phyloP scores from a whole-genome alignment of 2,113 vertebrate genomes.

The Ciconia stormi region DNA sequence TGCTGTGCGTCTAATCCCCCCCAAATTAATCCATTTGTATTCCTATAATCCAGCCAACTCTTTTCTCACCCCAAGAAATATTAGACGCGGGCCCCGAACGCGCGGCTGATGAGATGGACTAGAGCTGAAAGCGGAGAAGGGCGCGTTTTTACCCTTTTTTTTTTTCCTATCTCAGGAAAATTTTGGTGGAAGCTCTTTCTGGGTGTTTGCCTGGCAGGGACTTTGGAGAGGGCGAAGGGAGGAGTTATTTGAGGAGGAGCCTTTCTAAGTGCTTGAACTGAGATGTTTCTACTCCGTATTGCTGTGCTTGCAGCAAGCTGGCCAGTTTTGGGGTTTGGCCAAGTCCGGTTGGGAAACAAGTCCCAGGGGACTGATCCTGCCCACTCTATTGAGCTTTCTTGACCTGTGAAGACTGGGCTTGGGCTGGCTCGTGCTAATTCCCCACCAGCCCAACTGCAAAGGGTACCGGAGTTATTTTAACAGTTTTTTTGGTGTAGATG shows the following conservation, averaged over 20 bases:
- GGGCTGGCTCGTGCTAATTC: neutral
- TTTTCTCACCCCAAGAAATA: slow-evolving; percentile 26
- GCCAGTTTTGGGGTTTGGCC: neutral
- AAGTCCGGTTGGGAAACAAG: neutral
- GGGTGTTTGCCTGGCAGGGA: neutral
- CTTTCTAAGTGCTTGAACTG: neutral
- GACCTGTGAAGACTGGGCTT: neutral
- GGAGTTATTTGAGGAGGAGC: neutral
- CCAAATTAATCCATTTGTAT: slow-evolving; percentile 79
- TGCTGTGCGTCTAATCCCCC: slow-evolving; percentile 63
- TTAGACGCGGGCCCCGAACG: neutral
- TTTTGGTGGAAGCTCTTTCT: neutral
- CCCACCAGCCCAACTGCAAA: neutral
- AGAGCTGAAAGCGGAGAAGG: neutral
- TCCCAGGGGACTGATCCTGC: neutral
- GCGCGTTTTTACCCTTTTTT: neutral
- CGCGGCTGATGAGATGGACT: neutral
- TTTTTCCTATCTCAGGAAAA: neutral
- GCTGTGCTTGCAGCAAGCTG: neutral
- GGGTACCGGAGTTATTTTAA: neutral
- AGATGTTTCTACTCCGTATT: neutral
- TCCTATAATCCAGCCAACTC: slow-evolving; percentile 66
- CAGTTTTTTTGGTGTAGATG: neutral
- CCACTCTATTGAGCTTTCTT: neutral
- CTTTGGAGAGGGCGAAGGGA: neutral